Conservation (phyloP, 2,797 vertebrate species). For the Megalops cyprinoides region DNA sequence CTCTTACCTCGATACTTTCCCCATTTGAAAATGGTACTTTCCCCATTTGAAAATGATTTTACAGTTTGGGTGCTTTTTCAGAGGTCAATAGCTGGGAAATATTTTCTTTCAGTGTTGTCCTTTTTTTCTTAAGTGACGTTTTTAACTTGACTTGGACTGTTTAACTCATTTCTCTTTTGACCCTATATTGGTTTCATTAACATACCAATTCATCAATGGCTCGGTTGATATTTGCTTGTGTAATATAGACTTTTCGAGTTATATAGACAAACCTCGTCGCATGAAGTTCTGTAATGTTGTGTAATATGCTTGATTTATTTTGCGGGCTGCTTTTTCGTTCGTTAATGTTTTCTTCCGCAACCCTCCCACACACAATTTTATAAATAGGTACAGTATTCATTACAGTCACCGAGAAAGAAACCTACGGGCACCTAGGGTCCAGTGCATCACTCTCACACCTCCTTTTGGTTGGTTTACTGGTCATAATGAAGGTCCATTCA, state of each 20-base stretch:
- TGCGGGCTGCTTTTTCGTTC: neutral
- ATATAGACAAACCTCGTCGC: neutral
- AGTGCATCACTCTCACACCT: no score
- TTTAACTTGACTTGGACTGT: no score
- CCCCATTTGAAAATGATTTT: no score
- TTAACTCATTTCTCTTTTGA: neutral
- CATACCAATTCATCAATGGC: neutral
- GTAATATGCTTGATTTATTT: neutral
- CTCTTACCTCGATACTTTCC: no score
- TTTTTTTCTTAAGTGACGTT: no score
- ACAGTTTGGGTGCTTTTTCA: no score
- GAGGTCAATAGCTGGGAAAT: no score
- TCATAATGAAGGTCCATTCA: neutral
- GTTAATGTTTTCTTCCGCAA: neutral
- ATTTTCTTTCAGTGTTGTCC: no score
- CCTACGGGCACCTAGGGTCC: neutral
- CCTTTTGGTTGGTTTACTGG: neutral
- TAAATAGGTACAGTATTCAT: neutral
- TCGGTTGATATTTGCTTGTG: neutral
- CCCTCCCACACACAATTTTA: neutral
- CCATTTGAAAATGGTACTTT: no score
- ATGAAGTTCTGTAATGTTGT: no score
- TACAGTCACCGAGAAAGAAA: neutral
- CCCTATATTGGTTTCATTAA: neutral
- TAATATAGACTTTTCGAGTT: neutral